phyloP scores from a whole-genome alignment of 2,113 vertebrate species.

The Epinephelus fuscoguttatus region DNA sequence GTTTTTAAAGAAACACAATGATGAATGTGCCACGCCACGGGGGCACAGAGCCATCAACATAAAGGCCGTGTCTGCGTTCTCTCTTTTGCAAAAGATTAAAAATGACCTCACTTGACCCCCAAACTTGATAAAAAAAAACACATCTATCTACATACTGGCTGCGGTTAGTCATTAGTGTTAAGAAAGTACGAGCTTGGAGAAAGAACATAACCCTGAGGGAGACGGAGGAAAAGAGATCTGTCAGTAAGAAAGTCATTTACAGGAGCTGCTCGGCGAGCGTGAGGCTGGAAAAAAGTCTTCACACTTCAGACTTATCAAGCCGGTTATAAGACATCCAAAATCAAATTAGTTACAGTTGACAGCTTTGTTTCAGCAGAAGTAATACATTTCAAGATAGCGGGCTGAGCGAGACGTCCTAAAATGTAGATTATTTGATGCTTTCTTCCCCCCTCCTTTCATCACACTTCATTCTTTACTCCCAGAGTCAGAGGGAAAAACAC shows the following conservation, averaged over 20 bases:
- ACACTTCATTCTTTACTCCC: neutral
- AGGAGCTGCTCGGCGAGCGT: conserved; percentile 56
- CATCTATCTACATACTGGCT: conserved; percentile 39
- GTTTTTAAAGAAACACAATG: conserved; percentile 9
- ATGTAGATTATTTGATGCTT: conserved; percentile 51
- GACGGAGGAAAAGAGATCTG: conserved; percentile 52
- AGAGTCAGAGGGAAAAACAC: conserved; percentile 19
- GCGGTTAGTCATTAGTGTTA: conserved; percentile 62
- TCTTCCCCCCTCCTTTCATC: conserved; percentile 6
- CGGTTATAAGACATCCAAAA: conserved; percentile 61
- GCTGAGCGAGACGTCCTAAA: conserved; percentile 25
- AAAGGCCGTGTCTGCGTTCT: neutral
- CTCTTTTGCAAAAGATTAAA: conserved; percentile 16
- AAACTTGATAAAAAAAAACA: conserved; percentile 39
- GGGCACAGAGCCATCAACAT: conserved; percentile 15
- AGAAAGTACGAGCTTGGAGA: conserved; percentile 58
- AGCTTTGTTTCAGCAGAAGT: conserved; percentile 71
- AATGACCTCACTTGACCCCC: conserved; percentile 25
- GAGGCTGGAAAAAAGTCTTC: conserved; percentile 43
- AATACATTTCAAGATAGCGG: conserved; percentile 52
- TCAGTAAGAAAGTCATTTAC: conserved; percentile 74
- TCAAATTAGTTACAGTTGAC: conserved; percentile 74
- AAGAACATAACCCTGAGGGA: conserved; percentile 64
- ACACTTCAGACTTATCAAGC: conserved; percentile 71
- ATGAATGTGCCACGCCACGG: neutral